Evolutionary conservation across 2,113 vertebrate genomes (phyloP), one percentile per base, ranked within the genome.

Genomic region (Centropristis striata): DNA sequence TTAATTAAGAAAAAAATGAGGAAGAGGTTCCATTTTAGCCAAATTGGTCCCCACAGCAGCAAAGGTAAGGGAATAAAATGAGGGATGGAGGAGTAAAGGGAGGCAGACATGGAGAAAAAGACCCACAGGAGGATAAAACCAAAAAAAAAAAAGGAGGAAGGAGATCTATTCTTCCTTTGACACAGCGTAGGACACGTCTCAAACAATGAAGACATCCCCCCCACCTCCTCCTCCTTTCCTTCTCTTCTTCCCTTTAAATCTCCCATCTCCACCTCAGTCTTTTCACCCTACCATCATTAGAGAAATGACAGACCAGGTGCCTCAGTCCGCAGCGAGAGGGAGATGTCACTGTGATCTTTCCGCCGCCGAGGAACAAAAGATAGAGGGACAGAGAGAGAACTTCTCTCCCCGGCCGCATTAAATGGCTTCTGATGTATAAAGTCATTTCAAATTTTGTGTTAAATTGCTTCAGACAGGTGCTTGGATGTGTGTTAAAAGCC

Each of bases 1-100:
- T 95, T 95, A 94, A 95, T 95, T 95, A 94, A 95, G 93, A 92
- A 94, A 95, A 95, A 95, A 95, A 95, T 94, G 93, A 95, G 93
- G 88, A 94, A 95, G 93, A 94, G 95, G 90, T 91, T 93, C 92
- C 92, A 94, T 94, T 95, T 94, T 93, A 93, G 92, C 93, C 90
- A 94, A 93, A 94, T 95, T 93, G 92, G 94, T 95, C 94, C 95
- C 93, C 81, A 89, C 90, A 93, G 95, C 90, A 91, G 92, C 85
- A 85, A 90, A 93, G 91, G 90, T 89, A 86, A 80, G 90, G 88
- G 89, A 88, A 93, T 87, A 93, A 85, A 90, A 84, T 91, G 92
- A 91, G 89, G 80, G 75, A 90, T 89, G 87, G 87, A 86, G 88
- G 84, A 85, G 86, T 74, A 82, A 82, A 87, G 81, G 80, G 84